Evolutionary conservation across 1,140 invertebrate genomes (phyloP), one percentile per base, ranked within the genome.

Genomic region (Orussus abietinus): DNA sequence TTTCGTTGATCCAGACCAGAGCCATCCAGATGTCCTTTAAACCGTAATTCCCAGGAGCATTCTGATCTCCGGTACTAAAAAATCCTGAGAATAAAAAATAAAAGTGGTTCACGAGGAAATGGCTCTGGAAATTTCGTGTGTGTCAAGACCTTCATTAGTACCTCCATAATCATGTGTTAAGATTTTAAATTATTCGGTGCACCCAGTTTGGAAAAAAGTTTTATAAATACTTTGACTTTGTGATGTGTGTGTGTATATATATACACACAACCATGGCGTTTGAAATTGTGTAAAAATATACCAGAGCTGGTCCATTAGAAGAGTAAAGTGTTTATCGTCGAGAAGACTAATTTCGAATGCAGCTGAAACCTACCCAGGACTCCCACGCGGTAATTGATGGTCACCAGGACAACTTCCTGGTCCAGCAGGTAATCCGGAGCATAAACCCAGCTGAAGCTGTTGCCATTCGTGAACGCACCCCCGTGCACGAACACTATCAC

Each of bases 331-430:
- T 12, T 10, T 12, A 12, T 28, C 25, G 25, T 28, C 10, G 25
- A n/a, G 10, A 28, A 28, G 10, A 4, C 12, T 12, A n/a, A 2
- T 10, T 28, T n/a, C n/a, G n/a, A n/a, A n/a, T n/a, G 14, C 13
- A 3, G 31, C 9, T 33, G 13, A 22, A 7, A 34, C 35, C 65
- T 55, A 81, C 81, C 82, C 19, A 85, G 66, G 45, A 80, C 62
- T 42, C 79, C 78, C 5, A 85, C 63, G 20, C 84, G 72, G 57
- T 85, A 84, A 53, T 86, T 85, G 11, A 85, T 49, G 1, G 80
- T 77, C 2, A 86, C 80, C 1, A 86, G 64, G n/a, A 86, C 74
- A 25, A 84, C 45, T 32, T 77, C 67, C 17, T 80, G 71, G 47
- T 76, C 64, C 45, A 77, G 40, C 3, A 79, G 44, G 45, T 77